A percentile compares a stretch with the other conserved stretches of the same genome.
phyloP scores from a whole-genome alignment of 2,888 invertebrate genomes.

The Scaeva pyrastri region DNA sequence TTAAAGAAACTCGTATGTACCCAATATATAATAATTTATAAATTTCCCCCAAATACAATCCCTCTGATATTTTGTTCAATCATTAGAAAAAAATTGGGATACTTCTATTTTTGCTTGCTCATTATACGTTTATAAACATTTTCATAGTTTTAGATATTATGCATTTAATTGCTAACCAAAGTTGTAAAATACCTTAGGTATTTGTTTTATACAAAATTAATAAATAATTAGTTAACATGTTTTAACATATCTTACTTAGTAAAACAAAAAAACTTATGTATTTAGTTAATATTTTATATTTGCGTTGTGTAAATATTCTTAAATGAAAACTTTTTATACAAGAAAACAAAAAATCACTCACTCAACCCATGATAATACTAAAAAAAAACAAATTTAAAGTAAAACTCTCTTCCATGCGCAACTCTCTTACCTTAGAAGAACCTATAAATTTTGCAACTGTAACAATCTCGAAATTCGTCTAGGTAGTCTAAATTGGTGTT shows the following conservation, averaged over 20 bases:
- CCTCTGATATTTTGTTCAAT: slow-evolving; percentile 47
- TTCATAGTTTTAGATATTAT: slow-evolving; percentile 36
- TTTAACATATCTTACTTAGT: slow-evolving; percentile 72
- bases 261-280: slow-evolving; percentile 9
- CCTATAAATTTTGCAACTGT: slow-evolving; percentile 31
- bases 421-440: slow-evolving; percentile 71
- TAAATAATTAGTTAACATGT: slow-evolving; percentile 61
- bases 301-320: slow-evolving; percentile 60
- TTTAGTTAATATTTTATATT: slow-evolving; percentile 20
- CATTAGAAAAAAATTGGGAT: slow-evolving; percentile 44
- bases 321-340: slow-evolving; percentile 38
- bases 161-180: slow-evolving; percentile 33
- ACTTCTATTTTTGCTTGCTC: slow-evolving; percentile 51
- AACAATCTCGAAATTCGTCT: slow-evolving; percentile 17
- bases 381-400: no score
- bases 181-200: slow-evolving; percentile 57
- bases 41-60: not conserved
- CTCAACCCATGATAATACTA: slow-evolving; percentile 31
- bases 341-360: slow-evolving; percentile 11
- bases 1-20: slow-evolving; percentile 64
- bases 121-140: slow-evolving; percentile 23
- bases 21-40: not conserved
- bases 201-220: slow-evolving; percentile 8
- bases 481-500: slow-evolving; percentile 29
- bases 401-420: slow-evolving; percentile 71